A percentile compares a stretch with the other conserved stretches of the same genome.
Evolutionary conservation across 2,113 vertebrate genomes (phyloP).

Genomic region (Nerophis lumbriciformis): DNA sequence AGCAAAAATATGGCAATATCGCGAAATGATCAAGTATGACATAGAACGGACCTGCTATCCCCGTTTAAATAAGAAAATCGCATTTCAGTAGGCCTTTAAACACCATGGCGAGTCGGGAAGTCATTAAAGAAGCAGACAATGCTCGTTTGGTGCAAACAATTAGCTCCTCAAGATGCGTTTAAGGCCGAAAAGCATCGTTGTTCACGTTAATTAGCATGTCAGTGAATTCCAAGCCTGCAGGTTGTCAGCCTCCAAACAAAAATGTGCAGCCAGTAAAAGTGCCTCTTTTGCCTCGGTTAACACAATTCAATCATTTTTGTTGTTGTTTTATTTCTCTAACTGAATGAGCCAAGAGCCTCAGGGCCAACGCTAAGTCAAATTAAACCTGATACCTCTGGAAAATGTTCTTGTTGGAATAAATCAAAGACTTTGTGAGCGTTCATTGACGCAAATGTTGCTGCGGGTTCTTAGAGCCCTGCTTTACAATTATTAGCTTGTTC

Average conservation of each 20-base stretch:
- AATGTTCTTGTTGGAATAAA: not conserved
- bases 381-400: not conserved
- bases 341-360: not conserved
- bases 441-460: not conserved
- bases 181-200: not conserved
- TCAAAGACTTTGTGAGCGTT: not conserved
- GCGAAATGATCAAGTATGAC: no score
- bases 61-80: no score
- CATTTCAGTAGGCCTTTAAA: no score
- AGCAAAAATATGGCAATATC: no score
- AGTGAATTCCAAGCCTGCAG: constrained; percentile 10
- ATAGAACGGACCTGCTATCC: no score
- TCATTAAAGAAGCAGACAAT: constrained; percentile 1
- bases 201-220: constrained; percentile 9
- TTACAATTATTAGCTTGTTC: not conserved
- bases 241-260: not conserved
- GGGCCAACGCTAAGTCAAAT: not conserved
- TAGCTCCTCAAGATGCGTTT: not conserved
- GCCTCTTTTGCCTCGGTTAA: not conserved
- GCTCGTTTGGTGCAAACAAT: not conserved
- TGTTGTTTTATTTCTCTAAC: no score
- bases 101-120: no score
- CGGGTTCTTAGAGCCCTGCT: not conserved
- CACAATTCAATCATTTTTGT: not conserved
- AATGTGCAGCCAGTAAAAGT: no score